Percentiles rank a stretch among this genome's conserved stretches.
phyloP scores from a whole-genome alignment of 2,888 invertebrate species.

The Hirtodrosophila cameraria region DNA sequence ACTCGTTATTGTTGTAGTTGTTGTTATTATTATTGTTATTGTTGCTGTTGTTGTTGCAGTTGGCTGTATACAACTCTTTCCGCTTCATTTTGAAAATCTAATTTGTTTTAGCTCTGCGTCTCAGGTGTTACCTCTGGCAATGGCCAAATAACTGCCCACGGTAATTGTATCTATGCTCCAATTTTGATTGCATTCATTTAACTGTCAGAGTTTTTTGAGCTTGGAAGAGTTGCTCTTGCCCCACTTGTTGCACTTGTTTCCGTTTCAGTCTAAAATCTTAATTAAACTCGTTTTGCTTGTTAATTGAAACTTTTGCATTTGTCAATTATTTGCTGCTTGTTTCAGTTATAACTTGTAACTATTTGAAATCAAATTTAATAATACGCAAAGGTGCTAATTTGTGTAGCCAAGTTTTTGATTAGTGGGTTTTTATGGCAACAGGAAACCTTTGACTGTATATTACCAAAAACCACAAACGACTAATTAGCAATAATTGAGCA shows the following conservation, averaged over 20 bases:
- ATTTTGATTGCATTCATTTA: slow-evolving; percentile 60
- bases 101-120: slow-evolving; percentile 34
- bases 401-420: neutral
- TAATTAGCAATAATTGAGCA: slow-evolving; percentile 44
- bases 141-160: slow-evolving; percentile 16
- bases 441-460: slow-evolving; percentile 3
- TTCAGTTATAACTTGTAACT: neutral
- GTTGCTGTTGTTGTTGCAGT: slow-evolving; percentile 26
- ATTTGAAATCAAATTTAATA: slow-evolving; percentile 22
- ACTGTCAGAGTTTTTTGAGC: slow-evolving; percentile 56
- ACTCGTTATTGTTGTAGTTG: slow-evolving; percentile 28
- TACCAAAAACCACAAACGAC: slow-evolving; percentile 16
- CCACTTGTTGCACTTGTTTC: too few relatives aligned
- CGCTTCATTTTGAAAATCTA: slow-evolving; percentile 51
- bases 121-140: slow-evolving; percentile 46
- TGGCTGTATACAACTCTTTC: slow-evolving; percentile 59
- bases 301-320: slow-evolving; percentile 1
- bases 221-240: slow-evolving; percentile 21
- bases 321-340: slow-evolving; percentile 9
- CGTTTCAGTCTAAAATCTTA: too few relatives aligned
- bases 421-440: neutral
- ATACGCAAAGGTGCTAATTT: slow-evolving; percentile 8
- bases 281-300: too few relatives aligned
- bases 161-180: slow-evolving; percentile 67
- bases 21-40: too few relatives aligned